Evolutionary conservation across 2,113 vertebrate species (phyloP), one percentile per base, ranked within the genome.

Genomic region (Ranitomeya imitator): DNA sequence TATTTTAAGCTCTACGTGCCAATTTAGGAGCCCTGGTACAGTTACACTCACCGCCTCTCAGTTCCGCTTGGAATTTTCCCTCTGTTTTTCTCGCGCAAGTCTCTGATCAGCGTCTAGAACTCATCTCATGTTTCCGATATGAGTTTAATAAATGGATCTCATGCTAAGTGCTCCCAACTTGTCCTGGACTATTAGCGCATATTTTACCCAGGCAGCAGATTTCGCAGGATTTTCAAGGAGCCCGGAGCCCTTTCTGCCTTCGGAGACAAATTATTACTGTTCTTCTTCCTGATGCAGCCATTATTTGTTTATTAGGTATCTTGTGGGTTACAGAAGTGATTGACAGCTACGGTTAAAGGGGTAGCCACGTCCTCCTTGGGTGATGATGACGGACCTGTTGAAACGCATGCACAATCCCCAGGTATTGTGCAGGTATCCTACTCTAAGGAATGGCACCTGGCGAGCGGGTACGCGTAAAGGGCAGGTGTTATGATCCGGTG

Each of bases 131-230:
- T 89, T 89, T 89, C 61, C 19, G 11, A 89, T 61, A 79, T 85
- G 82, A 85, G 61, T 89, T 85, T 85, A 89, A 89, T 89, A 89
- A 84, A 89, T 89, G 51, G 37, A 85, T 79, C 82, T 67, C 85
- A 85, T 89, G 61, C 51, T 89, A 85, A 84, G 60, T 78, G 73
- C 82, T 85, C 60, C 60, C 82, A 77, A 61, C 23, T 59, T 55
- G 23, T 21, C 69, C 57, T 6, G 18, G 57, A 18, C 67, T 55
- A 88, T 88, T 88, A 84, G 16, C 51, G 16, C 19, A 23, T 45
- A 31, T 81, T 26, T 73, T 55, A n/a, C 52, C 21, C 69, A 83
- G 14, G 54, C 74, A 79, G 81, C 73, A 69, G 7, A 85, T 37
- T 67, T 78, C 1, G 26, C 54, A 51, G 8, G 52, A 71, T 55